phyloP scores from a whole-genome alignment of 2,888 invertebrate genomes.

The Ommatoiulus sabulosus region DNA sequence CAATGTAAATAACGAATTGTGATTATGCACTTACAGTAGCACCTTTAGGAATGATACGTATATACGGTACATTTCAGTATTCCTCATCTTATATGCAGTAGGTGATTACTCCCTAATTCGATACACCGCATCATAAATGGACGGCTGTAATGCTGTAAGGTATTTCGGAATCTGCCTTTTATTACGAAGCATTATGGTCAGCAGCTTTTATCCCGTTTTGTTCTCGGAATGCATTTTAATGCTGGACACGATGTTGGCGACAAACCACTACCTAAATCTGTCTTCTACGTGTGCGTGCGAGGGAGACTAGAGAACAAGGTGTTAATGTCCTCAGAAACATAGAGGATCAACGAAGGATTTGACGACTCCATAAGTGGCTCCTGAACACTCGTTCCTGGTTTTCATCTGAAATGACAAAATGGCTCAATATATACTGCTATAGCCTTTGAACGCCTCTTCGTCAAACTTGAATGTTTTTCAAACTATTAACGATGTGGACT shows the following conservation, averaged over 20 bases:
- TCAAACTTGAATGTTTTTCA: neutral
- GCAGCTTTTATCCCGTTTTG: constrained; percentile 10
- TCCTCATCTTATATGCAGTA: neutral
- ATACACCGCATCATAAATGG: neutral
- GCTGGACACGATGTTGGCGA: constrained; percentile 49
- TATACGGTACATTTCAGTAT: no score
- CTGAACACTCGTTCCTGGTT: neutral
- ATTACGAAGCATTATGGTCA: neutral
- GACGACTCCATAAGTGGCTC: constrained; percentile 21
- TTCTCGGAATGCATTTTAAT: constrained; percentile 47
- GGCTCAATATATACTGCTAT: neutral
- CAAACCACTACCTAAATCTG: constrained; percentile 53
- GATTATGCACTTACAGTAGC: no score
- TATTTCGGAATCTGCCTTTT: constrained; percentile 17
- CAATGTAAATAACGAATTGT: no score
- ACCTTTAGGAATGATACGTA: no score
- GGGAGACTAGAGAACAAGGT: constrained; percentile 51
- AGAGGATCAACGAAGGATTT: constrained; percentile 53
- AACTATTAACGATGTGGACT: neutral
- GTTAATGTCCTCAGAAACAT: constrained; percentile 51
- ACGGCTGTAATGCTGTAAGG: neutral
- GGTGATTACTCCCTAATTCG: neutral
- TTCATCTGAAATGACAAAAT: neutral
- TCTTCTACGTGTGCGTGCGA: neutral
- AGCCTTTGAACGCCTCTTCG: neutral